Evolutionary conservation across 1,140 invertebrate species (phyloP), one percentile per base, ranked within the genome.

Genomic region (Latrodectus geometricus): DNA sequence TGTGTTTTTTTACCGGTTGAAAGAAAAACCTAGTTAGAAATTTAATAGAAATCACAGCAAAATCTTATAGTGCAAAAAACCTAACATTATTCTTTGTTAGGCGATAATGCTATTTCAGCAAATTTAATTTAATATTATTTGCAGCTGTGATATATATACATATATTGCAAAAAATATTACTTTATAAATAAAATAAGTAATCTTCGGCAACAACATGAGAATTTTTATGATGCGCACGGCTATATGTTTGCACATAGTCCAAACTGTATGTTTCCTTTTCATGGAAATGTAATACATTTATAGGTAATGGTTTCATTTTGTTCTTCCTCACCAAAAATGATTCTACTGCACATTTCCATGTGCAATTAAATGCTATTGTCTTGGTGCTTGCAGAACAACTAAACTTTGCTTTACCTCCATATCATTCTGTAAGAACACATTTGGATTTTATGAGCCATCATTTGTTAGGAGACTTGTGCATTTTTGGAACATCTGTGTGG

Each of bases 301-400:
- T 35, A 35, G 35, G 35, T 35, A 35, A 35, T 61, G 54, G 54
- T 61, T 61, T 35, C 35, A 2, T 61, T 61, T 61, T 61, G 11
- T 61, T 61, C 17, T 61, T 61, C 50, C 23, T 74, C 75, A 86
- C 21, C n/a, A 66, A 50, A 86, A 86, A 21, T 35, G 83, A 84
- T 76, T 84, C 70, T 84, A 73, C 69, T 49, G 49, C 76, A 73
- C 66, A 65, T 52, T 86, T 84, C 77, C n/a, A 86, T 56, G 83
- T 77, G 83, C 70, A 76, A 77, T 87, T 80, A 79, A 74, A 74
- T 73, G 76, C 76, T 80, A 80, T 69, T 87, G 85, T 87, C 85
- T 87, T 87, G 85, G 85, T 87, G 85, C 85, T 87, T 80, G 85
- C 85, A 87, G 77, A 70, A 87, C 77, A 80, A 79, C 77, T 79